Evolutionary conservation across 2,888 invertebrate species (phyloP), one percentile per base, ranked within the genome.

Genomic region (Hanleya hanleyi): DNA sequence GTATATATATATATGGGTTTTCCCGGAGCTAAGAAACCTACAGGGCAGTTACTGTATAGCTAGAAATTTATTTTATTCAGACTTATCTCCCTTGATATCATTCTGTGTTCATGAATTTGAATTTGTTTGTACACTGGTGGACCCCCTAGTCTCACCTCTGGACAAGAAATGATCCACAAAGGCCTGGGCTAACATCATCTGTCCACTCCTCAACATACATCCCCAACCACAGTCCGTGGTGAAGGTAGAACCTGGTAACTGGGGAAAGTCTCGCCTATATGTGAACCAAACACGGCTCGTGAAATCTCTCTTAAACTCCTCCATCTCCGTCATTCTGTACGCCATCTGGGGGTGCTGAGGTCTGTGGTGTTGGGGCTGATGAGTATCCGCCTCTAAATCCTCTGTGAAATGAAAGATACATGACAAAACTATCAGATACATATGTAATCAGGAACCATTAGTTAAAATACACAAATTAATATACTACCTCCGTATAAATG

Each of bases 201-300:
- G 97, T 9, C 96, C 96, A 91, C 96, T 95, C 66, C 97, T 93
- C 33, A 95, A 83, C 94, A 94, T 95, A 87, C 97, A 97, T 0
- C 97, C 97, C 97, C 97, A 97, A 3, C 97, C 97, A 91, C 96
- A 96, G 89, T 97, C 97, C 3, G 96, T 95, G 0, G 96, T 96
- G 82, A 95, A 94, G 76, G 93, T 94, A 0, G 96, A 95, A 29
- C 95, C 95, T 86, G 94, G 93, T 90, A 97, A 93, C 9, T 93
- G 93, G 6, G 95, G 95, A 89, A 97, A 97, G 91, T 96, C 96
- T 83, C 95, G 82, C 35, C 90, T 80, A 74, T 90, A 90, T 0
- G 90, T 90, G 76, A 90, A 93, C 97, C 96, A 97, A 66, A 97
- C 90, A 82, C 94, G 93, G 82, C 95, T 96, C 9, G 93, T 92